phyloP scores from a whole-genome alignment of 2,797 vertebrate genomes.

The Galago senegalensis region DNA sequence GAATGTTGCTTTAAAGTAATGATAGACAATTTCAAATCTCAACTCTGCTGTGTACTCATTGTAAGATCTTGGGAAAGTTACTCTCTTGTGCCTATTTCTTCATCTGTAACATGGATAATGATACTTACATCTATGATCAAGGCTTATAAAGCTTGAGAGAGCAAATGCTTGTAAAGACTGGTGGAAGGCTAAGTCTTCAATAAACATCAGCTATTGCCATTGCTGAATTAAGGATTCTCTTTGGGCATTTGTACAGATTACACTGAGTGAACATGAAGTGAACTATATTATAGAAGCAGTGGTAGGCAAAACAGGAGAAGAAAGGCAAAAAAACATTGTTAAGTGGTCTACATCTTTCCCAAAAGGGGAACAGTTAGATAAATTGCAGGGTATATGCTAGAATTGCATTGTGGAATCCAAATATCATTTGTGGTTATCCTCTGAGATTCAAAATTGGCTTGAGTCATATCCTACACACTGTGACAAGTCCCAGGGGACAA shows the following conservation, averaged over 20 bases:
- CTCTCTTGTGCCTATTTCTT: not conserved
- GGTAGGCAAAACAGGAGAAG: not conserved
- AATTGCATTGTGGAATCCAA: not conserved
- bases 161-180: not conserved
- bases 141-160: not conserved
- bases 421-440: not conserved
- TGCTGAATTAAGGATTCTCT: not conserved
- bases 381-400: not conserved
- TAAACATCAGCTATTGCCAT: not conserved
- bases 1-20: not conserved
- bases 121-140: not conserved
- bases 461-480: not conserved
- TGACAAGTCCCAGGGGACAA: not conserved
- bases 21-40: not conserved
- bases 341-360: not conserved
- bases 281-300: not conserved
- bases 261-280: not conserved
- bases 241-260: not conserved
- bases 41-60: not conserved
- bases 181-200: not conserved
- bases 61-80: not conserved
- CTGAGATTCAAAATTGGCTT: not conserved
- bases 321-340: too few species aligned
- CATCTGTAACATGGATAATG: not conserved
- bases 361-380: not conserved